Base-by-base conservation (phyloP, 2,888 invertebrate species). In the Acanthococcus lagerstroemiae region DNA sequence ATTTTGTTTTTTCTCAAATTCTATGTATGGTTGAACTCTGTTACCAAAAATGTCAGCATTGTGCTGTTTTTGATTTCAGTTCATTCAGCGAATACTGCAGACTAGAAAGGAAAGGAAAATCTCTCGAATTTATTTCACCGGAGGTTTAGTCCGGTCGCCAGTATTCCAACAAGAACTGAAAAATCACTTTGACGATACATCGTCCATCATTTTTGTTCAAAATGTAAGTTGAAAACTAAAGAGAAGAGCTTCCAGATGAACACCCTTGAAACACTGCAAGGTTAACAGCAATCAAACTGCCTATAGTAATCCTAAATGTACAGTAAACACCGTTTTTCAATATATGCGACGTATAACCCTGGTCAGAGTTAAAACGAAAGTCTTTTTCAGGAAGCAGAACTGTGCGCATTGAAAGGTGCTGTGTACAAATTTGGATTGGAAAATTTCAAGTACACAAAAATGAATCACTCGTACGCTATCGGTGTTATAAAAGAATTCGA, bases 391-490 rank as follows among this genome's bases (percentile, higher is more conserved):
- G 80, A 78, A 12, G 78, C 79, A 9, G 77, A 79, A 44, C 73
- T 80, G 68, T 78, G 79, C 30, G 79, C 80, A 22, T 74, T 81
- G 12, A 77, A 78, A 73, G 81, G 81, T 5, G 80, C 81, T 4
- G 80, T 81, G 4, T 57, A 56, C 21, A 66, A 27, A 50, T 12
- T 46, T 9, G n/a, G 24, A 45, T 7, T 19, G 4, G 57, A 66
- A 46, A 27, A 19, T 21, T 63, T 52, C 4, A 48, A 57, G 22
- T n/a, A 27, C 4, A 55, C 54, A 15, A 73, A 79, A 66, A 78
- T 80, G 2, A 74, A 79, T n/a, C 74, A 80, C 69, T 80, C 81
- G 0, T 81, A 81, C 69, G 82, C 81, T 1, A 78, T 82, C 5
- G 81, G 81, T 4, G 79, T 82, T 15, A 75, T 82, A 9, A 80